Conservation (phyloP, 2,113 vertebrate genomes). For the Thymallus thymallus region DNA sequence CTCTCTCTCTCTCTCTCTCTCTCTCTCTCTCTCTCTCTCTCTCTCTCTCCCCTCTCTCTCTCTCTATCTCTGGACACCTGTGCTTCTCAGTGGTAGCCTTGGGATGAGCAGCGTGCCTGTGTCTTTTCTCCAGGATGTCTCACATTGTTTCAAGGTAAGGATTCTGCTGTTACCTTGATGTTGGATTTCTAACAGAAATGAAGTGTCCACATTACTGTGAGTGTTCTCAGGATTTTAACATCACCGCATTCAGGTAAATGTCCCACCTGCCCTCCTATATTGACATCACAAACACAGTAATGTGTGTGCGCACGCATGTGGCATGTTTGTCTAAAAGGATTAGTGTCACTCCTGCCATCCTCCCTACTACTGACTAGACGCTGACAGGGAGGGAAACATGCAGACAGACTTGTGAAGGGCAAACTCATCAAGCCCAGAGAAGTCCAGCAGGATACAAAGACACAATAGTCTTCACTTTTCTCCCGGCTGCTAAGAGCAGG, state of each 20-base stretch:
- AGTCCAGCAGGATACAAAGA: constrained; percentile 35
- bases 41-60: too few species aligned
- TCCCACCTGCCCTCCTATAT: too few species aligned
- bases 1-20: too few species aligned
- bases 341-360: neutral
- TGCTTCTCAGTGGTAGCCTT: constrained; percentile 48
- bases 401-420: constrained; percentile 41
- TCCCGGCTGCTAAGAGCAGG: constrained; percentile 48
- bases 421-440: constrained; percentile 50
- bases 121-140: constrained; percentile 16
- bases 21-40: too few species aligned
- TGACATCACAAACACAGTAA: too few species aligned
- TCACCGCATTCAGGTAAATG: too few species aligned
- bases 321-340: neutral
- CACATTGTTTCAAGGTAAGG: neutral
- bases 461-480: constrained; percentile 45
- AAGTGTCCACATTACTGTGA: too few species aligned
- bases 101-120: constrained; percentile 32
- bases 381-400: constrained; percentile 24
- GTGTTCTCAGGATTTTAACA: too few species aligned
- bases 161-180: constrained; percentile 1
- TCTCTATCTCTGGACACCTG: constrained; percentile 37
- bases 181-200: too few species aligned
- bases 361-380: constrained; percentile 29
- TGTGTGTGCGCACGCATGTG: neutral